phyloP scores from a whole-genome alignment of 2,113 vertebrate species.

The Cebus imitator region DNA sequence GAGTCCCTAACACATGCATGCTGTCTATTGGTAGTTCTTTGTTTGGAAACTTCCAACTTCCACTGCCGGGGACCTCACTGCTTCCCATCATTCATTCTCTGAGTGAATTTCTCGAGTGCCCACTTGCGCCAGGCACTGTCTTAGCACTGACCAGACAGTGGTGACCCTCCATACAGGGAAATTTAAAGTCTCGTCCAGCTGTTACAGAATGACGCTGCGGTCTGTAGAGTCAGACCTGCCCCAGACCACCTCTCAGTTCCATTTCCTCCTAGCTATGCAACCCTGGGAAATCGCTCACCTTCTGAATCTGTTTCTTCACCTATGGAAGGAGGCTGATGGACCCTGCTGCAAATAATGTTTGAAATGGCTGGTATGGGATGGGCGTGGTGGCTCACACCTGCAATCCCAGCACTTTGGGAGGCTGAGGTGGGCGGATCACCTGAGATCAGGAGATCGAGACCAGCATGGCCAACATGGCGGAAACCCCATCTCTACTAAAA shows the following conservation, averaged over 20 bases:
- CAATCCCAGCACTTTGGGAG: too few relatives aligned
- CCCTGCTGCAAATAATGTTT: not conserved
- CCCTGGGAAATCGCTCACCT: not conserved
- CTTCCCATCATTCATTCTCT: not conserved
- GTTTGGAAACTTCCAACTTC: not conserved
- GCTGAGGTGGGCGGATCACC: too few relatives aligned
- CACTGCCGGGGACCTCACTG: rapidly evolving
- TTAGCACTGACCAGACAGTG: not conserved
- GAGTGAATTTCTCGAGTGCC: rapidly evolving
- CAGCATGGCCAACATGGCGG: too few relatives aligned
- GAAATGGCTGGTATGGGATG: not conserved
- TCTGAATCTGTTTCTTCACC: not conserved
- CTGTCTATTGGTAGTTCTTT: not conserved
- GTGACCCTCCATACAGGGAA: rapidly evolving
- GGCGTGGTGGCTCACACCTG: too few relatives aligned
- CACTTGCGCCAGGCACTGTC: too few relatives aligned
- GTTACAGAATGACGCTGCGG: rapidly evolving
- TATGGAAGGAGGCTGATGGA: not conserved
- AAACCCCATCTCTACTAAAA: too few relatives aligned
- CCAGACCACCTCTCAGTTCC: not conserved
- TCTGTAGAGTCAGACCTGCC: not conserved
- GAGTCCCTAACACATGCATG: not conserved
- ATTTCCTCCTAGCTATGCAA: not conserved
- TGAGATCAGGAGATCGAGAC: too few relatives aligned
- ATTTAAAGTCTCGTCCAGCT: not conserved